Percentiles rank a stretch among this genome's conserved stretches.
These are phyloP conservation scores for Anolis sagrei DNA, from an alignment of 2,113 vertebrate species.

Conservation along the genomic window DNA sequence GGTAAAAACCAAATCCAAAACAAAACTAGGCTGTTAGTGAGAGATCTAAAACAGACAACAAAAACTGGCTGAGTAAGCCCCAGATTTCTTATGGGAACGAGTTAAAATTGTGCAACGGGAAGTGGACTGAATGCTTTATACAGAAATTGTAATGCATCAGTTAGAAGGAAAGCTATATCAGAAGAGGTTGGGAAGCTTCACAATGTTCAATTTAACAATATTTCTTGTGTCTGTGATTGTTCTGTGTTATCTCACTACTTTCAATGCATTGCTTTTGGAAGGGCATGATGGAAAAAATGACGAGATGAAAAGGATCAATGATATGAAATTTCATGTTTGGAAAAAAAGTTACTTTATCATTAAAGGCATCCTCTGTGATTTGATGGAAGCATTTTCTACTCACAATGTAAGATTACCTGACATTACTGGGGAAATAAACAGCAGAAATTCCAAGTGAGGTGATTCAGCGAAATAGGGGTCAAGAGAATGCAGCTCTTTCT, in stretches of 20 bases:
- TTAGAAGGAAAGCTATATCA: conserved; percentile 41
- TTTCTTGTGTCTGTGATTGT: conserved; percentile 57
- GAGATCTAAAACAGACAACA: conserved; percentile 7
- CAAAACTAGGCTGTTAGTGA: not conserved
- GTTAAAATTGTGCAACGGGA: conserved; percentile 29
- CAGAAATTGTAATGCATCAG: conserved; percentile 31
- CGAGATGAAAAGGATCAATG: conserved; percentile 53
- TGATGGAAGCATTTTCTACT: conserved; percentile 67
- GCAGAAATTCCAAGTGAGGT: conserved; percentile 67
- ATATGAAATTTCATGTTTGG: conserved; percentile 55
- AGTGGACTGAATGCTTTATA: conserved; percentile 5
- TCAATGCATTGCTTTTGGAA: conserved; percentile 72
- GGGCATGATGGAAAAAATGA: conserved; percentile 59
- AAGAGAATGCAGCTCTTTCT: conserved; percentile 58
- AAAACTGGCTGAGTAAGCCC: not conserved
- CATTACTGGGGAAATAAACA: conserved; percentile 46
- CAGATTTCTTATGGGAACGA: conserved; percentile 17
- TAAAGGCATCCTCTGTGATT: conserved; percentile 61
- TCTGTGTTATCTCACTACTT: conserved; percentile 61
- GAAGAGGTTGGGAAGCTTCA: conserved; percentile 43
- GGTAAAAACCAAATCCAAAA: not conserved
- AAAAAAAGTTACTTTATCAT: conserved; percentile 49
- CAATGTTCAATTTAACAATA: conserved; percentile 38
- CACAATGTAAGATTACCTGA: conserved; percentile 63
- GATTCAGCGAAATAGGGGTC: conserved; percentile 63